Base-by-base conservation (phyloP, 2,797 vertebrate genomes). In the Leptatherina wallacei region DNA sequence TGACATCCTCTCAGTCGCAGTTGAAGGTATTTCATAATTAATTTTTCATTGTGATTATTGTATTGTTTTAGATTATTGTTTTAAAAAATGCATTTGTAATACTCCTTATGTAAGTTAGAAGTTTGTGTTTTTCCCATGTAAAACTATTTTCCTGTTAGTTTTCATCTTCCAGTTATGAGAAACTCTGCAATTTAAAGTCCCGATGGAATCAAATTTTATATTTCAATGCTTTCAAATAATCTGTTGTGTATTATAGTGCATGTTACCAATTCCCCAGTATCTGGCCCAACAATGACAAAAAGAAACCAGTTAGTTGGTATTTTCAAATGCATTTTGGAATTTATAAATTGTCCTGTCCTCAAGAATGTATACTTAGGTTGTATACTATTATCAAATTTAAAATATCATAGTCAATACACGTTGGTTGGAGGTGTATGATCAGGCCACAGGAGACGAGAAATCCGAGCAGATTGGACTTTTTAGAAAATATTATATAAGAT, bases 1-100 rank as follows among this genome's bases (percentile, higher is more conserved):
- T 52, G 95, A 97, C 24, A 87, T 98, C 44, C 91, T 98, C 22
- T 97, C 97, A 51, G 88, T 97, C 44, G 92, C 81, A 11, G 30
- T 96, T 49, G 93, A 96, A 94, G 98, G 98, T 98, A 94, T 35
- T 73, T 78, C 0, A 65, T 12, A 57, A 62, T 59, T 40, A 35
- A 56, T 0, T 47, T 33, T 54, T 30, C 16, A 32, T 56, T 29
- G 54, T 30, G 27, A 29, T 54, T 27, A 30, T 32, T 20, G n/a
- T 22, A 10, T 49, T 49, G 47, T 49, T 49, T 49, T n/a, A 20
- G 5, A 2, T 14, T 36, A 44, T 44, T 44, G 4, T 42, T 52
- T 51, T 12, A 12, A 52, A 13, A 52, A 24, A 18, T 30, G 27
- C 2, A 55, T 55, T 29, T 55, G 27, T 55, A 7, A 29, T 29